These are phyloP conservation scores for Phalacrocorax pelagicus DNA, from an alignment of 2,113 vertebrate genomes.

Conservation along the genomic window DNA sequence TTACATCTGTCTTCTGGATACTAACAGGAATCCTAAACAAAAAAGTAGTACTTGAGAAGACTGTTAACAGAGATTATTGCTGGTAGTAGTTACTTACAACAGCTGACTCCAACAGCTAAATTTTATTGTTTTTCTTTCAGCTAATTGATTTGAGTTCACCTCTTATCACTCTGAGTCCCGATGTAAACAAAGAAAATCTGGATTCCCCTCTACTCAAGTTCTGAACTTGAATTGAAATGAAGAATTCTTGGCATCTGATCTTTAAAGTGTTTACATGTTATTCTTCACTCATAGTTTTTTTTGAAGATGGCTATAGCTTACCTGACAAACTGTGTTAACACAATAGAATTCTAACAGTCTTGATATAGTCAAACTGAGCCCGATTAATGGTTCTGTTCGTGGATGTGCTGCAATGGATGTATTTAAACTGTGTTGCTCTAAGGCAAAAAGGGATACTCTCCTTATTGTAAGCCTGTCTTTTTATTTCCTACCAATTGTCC, in stretches of 20 bases:
- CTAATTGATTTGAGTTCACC: conserved; percentile 79
- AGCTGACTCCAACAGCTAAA: neutral
- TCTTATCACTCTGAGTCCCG: conserved; percentile 77
- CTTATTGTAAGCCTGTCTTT: neutral
- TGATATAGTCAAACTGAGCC: neutral
- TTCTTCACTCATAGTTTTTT: neutral
- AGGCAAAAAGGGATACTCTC: neutral
- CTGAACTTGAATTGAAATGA: conserved; percentile 28
- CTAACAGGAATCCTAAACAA: neutral
- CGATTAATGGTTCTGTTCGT: neutral
- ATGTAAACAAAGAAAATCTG: conserved; percentile 75
- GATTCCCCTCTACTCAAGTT: conserved; percentile 78
- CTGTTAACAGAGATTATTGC: neutral
- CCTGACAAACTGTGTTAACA: neutral
- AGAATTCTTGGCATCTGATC: neutral
- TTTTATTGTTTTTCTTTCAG: conserved; percentile 49
- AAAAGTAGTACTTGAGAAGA: neutral
- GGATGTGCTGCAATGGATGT: neutral
- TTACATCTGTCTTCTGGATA: neutral
- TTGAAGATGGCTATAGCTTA: neutral
- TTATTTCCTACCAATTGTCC: neutral
- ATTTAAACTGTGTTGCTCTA: neutral
- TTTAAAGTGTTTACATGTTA: neutral
- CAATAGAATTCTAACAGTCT: neutral
- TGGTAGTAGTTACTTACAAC: neutral